These are phyloP conservation scores for Ctena decussata DNA, from an alignment of 2,888 invertebrate genomes.

Conservation along the genomic window DNA sequence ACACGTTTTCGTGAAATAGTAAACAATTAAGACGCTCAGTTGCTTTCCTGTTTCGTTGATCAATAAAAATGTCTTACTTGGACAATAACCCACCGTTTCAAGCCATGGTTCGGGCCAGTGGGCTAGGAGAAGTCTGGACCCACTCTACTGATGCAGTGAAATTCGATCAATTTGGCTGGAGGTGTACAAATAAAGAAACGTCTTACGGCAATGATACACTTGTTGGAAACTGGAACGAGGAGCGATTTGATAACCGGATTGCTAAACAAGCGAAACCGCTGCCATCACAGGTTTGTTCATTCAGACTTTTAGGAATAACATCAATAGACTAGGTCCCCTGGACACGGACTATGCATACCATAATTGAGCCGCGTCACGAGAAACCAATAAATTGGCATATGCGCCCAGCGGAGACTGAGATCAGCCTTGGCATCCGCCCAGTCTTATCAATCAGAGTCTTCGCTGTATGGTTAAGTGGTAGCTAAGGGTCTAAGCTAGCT, in stretches of 20 bases:
- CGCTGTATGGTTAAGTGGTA: no score
- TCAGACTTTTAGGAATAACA: no score
- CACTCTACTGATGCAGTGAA: constrained; percentile 78
- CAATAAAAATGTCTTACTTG: constrained; percentile 58
- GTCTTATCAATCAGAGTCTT: no score
- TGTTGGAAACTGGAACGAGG: constrained; percentile 85
- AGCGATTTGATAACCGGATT: constrained; percentile 80
- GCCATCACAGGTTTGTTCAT: constrained; percentile 84
- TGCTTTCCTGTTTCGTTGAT: neutral
- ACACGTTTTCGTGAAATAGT: constrained; percentile 1
- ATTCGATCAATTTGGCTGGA: constrained; percentile 83
- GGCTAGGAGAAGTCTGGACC: constrained; percentile 82
- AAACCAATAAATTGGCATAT: no score
- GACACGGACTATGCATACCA: no score
- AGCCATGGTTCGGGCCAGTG: constrained; percentile 80
- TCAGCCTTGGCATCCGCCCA: no score
- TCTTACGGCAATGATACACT: constrained; percentile 77
- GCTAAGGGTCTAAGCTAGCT: no score
- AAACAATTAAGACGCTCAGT: neutral
- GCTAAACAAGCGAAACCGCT: constrained; percentile 77
- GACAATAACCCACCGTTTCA: constrained; percentile 78
- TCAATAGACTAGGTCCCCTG: no score
- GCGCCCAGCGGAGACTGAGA: no score
- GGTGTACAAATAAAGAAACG: constrained; percentile 83
- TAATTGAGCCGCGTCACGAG: no score